Base-by-base conservation (phyloP, 2,113 vertebrate genomes). In the Myotis yumanensis region DNA sequence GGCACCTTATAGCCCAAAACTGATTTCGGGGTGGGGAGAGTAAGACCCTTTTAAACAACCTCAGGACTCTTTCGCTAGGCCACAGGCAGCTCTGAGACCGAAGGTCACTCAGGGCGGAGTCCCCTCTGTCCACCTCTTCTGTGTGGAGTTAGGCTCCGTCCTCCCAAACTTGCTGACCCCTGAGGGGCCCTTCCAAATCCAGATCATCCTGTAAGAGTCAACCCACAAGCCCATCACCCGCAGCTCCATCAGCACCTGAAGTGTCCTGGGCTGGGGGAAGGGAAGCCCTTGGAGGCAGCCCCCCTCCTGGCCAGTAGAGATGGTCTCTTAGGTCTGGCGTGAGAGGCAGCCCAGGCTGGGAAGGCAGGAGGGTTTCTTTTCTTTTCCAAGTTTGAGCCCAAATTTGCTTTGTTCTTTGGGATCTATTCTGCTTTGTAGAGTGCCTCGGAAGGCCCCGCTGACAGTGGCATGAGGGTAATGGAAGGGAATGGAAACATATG, bases 161-260 rank as follows among this genome's bases (percentile, higher is more conserved):
- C 43, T 87, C 71, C 52, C 81, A 77, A 93, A 87, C 69, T 69
- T 57, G 62, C 77, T 96, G 85, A 93, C 96, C 91, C 72, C n/a
- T 32, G 69, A 46, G 35, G 95, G 92, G 96, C 93, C 73, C 81
- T 95, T 88, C 81, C 66, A 86, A 93, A 96, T 94, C 80, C 87
- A 91, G 66, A 93, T 94, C 91, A 94, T 91, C 91, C 89, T 57
- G 32, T 35, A 68, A 59, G 54, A n/a, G 72, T 87, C 91, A 85
- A 32, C 59, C 77, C 52, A 54, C 23, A 64, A 40, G 52, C 37
- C 77, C 59, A 79, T 75, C 57, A 48, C 82, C 59, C 23, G 15
- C 54, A 23, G 68, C 52, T 91, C 22, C 15, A 18, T 59, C 72
- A 32, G 81, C 86, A 84, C 83, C 92, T 80, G 79, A 79, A 66